Evolutionary conservation across 2,113 vertebrate genomes (phyloP).

Genomic region (Pelecanoides urinatrix): DNA sequence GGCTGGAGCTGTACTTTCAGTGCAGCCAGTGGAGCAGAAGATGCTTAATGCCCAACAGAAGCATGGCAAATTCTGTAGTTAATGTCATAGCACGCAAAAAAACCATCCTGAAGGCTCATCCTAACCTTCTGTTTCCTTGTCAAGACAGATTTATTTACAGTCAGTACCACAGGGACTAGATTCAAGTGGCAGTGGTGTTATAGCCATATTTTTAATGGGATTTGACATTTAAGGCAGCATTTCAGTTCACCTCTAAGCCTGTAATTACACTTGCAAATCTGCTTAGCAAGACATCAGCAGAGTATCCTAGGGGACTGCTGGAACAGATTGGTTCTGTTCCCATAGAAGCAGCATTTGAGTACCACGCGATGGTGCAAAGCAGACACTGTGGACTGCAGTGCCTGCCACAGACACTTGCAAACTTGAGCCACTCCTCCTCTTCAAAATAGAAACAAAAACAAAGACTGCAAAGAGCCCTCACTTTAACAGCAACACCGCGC

Average conservation of each 20-base stretch:
- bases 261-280: constrained; percentile 13
- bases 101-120: neutral
- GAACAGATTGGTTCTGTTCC: neutral
- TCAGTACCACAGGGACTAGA: neutral
- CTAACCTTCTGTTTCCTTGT: neutral
- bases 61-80: neutral
- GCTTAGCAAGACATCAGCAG: neutral
- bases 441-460: neutral
- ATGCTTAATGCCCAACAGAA: neutral
- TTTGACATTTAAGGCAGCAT: constrained; percentile 20
- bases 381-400: neutral
- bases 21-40: neutral
- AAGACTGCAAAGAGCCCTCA: neutral
- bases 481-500: neutral
- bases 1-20: neutral
- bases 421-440: neutral
- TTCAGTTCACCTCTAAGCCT: constrained; percentile 5
- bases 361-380: neutral
- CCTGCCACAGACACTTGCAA: neutral
- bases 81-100: neutral
- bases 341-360: neutral
- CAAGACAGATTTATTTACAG: neutral
- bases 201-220: neutral
- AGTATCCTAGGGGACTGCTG: neutral
- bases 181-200: neutral